Evolutionary conservation across 2,888 invertebrate genomes (phyloP), one percentile per base, ranked within the genome.

Genomic region (Cryptophagus acutangulus): DNA sequence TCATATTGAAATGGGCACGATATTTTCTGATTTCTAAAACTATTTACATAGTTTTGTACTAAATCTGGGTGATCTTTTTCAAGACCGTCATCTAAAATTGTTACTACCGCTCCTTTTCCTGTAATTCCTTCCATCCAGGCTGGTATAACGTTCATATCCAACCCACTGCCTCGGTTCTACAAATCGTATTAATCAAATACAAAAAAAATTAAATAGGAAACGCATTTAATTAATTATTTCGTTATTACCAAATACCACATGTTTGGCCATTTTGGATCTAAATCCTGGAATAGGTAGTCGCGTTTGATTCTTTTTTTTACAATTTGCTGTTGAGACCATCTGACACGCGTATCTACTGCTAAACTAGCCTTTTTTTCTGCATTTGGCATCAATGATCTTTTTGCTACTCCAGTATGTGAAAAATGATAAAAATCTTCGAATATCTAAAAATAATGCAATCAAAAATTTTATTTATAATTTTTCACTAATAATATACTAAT

Each of bases 161-260:
- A 71, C 8, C 89, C 91, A 46, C 82, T 81, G n/a, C 93, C 94
- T 39, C 94, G 83, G 67, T 89, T 89, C 89, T 89, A 67, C 29
- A 63, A 51, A n/a, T n/a, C n/a, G n/a, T n/a, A n/a, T 31, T 13
- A n/a, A 31, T 9, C 5, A 28, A 17, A 20, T 20, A 8, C 9
- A 20, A 8, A 9, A 20, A 9, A 20, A 20, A 20, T 8, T 20
- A 20, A 20, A 9, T 8, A 20, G 9, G 6, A 20, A 20, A 20
- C 6, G n/a, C 10, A 26, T 26, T 4, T 26, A 26, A 4, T 20
- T 13, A 33, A 82, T 90, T 82, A n/a, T n/a, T n/a, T n/a, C n/a
- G n/a, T n/a, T n/a, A n/a, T n/a, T 75, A 94, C 94, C 81, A 96
- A 74, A 73, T 95, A 95, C 95, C 95, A 96, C 93, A 93, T 94